These are phyloP conservation scores for Synanthedon myopaeformis DNA, from an alignment of 2,888 invertebrate species.

Conservation along the genomic window DNA sequence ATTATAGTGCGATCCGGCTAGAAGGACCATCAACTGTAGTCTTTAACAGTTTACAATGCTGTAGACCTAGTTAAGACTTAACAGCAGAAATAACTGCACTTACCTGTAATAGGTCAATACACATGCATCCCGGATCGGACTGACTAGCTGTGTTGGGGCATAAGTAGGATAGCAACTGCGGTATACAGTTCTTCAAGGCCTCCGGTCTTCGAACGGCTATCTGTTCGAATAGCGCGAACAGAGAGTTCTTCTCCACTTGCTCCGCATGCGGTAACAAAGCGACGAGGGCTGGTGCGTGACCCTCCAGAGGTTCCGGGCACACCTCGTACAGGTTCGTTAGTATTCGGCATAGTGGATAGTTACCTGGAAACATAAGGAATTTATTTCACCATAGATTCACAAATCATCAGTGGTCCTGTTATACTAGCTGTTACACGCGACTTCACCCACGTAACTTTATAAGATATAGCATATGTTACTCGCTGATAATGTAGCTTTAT, in stretches of 20 bases:
- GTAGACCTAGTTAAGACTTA: not conserved
- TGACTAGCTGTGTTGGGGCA: conserved; percentile 43
- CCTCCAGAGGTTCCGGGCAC: conserved; percentile 86
- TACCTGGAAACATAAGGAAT: conserved; percentile 70
- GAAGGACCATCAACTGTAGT: too few relatives aligned
- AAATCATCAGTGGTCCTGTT: too few relatives aligned
- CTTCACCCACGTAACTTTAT: too few relatives aligned
- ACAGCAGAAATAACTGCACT: not conserved
- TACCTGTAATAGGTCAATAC: conserved; percentile 57
- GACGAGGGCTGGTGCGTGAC: conserved; percentile 85
- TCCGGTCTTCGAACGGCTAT: conserved; percentile 85
- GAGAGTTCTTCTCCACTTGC: conserved; percentile 84
- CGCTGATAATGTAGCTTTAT: too few relatives aligned
- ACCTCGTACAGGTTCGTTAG: conserved; percentile 92
- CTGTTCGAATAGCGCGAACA: conserved; percentile 84
- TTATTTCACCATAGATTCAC: too few relatives aligned
- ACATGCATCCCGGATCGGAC: conserved; percentile 57
- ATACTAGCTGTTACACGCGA: too few relatives aligned
- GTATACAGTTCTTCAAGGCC: conserved; percentile 84
- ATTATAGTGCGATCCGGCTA: too few relatives aligned
- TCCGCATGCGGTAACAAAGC: conserved; percentile 86
- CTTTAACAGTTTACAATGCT: too few relatives aligned
- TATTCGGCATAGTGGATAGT: conserved; percentile 88
- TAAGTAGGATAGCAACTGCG: conserved; percentile 84
- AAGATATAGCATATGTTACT: too few relatives aligned